Base-by-base conservation (phyloP, 2,113 vertebrate genomes). In the Equus przewalskii region DNA sequence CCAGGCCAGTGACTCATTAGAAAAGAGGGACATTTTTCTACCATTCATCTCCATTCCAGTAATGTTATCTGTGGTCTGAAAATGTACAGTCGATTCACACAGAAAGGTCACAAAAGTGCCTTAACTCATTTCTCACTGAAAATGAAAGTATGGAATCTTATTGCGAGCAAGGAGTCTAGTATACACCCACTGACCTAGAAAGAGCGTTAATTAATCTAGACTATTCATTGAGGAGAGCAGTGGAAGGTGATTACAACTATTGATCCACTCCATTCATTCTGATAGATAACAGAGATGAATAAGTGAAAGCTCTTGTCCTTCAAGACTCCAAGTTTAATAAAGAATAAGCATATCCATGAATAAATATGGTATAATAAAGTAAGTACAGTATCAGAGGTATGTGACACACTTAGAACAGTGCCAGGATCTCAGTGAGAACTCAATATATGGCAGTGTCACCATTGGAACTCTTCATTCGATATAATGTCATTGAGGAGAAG, bases 101-200 rank as follows among this genome's bases (percentile, higher is more conserved):
- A 41, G 30, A 64, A 94, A 91, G 14, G 10, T 72, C 73, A 88
- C 41, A 65, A 10, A 86, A 91, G 18, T 79, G 28, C 21, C 44
- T 79, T 56, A 75, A 26, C 21, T 91, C 26, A 54, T 93, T 94
- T 96, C 80, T 93, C 65, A 67, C 3, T 78, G 67, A 81, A 89
- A 82, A 95, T 73, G 4, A 78, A 97, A 96, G 9, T 69, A n/a
- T 26, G 46, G 51, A 69, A 58, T 95, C 44, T 58, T 80, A 80
- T 14, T 86, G 33, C 11, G 33, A 49, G 24, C 19, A 88, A 95
- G 46, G 26, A 16, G 7, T 76, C 69, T 79, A 30, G 1, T 62
- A 58, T n/a, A 46, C 9, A 56, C 62, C 49, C n/a, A 44, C 19
- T 87, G 67, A 64, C 10, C 75, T 70, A 72, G 62, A 80, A 65